These are phyloP conservation scores for Melanerpes formicivorus DNA, from an alignment of 2,113 vertebrate genomes.

Conservation along the genomic window DNA sequence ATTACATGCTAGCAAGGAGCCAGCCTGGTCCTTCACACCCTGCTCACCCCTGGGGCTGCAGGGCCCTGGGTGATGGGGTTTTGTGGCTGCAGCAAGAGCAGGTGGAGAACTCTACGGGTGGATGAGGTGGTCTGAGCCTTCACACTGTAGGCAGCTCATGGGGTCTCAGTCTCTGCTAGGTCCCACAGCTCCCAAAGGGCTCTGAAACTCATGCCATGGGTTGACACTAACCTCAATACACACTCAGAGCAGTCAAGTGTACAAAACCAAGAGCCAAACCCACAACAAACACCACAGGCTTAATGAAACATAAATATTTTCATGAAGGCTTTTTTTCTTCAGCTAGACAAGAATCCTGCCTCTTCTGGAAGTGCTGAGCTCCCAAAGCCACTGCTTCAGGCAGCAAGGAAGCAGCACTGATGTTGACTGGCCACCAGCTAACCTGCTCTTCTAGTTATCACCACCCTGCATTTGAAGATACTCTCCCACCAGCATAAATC, in stretches of 20 bases:
- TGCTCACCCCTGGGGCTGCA: neutral
- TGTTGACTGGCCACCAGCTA: neutral
- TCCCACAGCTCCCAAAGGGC: neutral
- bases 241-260: neutral
- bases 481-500: neutral
- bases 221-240: fast-evolving
- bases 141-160: fast-evolving
- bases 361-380: neutral
- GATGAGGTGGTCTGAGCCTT: neutral
- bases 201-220: neutral
- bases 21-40: neutral
- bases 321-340: neutral
- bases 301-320: neutral
- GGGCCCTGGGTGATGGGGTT: too few relatives aligned
- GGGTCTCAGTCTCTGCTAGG: neutral
- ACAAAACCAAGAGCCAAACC: neutral
- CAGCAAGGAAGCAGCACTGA: neutral
- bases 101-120: fast-evolving
- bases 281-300: neutral
- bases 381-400: neutral
- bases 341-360: neutral
- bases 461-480: neutral
- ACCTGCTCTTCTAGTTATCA: neutral
- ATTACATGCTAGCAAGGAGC: neutral
- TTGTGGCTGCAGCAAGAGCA: neutral